Conservation (phyloP, 2,797 vertebrate species). For the Tympanoctomys barrerae region DNA sequence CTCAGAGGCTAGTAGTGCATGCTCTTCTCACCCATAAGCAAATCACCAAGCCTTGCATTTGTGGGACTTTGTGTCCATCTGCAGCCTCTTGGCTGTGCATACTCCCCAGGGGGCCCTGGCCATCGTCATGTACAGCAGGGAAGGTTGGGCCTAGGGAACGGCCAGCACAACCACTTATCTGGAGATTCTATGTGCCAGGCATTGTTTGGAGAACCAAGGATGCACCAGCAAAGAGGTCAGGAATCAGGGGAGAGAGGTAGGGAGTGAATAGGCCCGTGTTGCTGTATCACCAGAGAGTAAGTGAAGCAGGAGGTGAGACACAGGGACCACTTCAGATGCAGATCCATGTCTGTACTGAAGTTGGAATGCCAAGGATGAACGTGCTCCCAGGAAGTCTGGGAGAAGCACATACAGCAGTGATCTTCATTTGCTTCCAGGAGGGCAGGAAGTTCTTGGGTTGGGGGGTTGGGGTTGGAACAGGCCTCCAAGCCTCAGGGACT, state of each 20-base stretch:
- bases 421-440: not conserved
- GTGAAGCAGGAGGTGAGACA: not conserved
- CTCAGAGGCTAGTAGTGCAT: accelerated
- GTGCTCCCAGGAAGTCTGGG: not conserved
- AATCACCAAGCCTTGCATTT: not conserved
- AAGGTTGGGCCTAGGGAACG: too few species aligned
- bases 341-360: not conserved
- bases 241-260: not conserved
- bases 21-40: not conserved
- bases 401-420: not conserved
- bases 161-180: not conserved
- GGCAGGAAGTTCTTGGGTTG: not conserved
- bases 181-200: not conserved
- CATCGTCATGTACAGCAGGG: accelerated
- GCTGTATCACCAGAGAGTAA: too few species aligned
- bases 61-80: not conserved
- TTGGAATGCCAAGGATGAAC: not conserved
- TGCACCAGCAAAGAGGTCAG: not conserved
- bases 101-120: not conserved
- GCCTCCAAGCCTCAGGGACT: not conserved
- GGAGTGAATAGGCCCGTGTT: accelerated
- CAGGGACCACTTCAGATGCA: not conserved
- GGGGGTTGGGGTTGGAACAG: not conserved
- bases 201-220: not conserved
- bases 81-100: not conserved